Percentiles rank a stretch among this genome's conserved stretches.
Conservation (phyloP, 2,888 invertebrate species). For the Drosophila affinis region DNA sequence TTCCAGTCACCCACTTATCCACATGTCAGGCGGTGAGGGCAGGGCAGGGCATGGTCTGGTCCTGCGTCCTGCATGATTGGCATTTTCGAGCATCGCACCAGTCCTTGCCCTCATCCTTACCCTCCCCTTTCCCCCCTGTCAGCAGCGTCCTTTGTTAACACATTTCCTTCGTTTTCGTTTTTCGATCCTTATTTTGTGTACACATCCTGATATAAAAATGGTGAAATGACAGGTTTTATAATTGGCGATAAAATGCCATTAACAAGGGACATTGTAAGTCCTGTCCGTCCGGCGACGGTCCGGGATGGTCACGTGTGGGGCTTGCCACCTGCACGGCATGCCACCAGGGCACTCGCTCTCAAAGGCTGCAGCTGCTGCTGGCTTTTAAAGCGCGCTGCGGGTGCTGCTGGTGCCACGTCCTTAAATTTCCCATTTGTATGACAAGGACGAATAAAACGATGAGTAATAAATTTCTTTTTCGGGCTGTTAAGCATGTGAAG, state of each 20-base stretch:
- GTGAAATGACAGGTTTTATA: constrained; percentile 72
- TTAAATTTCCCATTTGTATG: constrained; percentile 16
- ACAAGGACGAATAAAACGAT: constrained; percentile 27
- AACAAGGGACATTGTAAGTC: constrained; percentile 50
- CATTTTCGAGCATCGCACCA: constrained; percentile 61
- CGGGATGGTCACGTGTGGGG: constrained; percentile 53
- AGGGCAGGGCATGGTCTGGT: constrained; percentile 27
- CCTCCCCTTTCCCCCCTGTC: constrained; percentile 18
- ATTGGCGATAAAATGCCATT: constrained; percentile 75
- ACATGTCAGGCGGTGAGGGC: constrained; percentile 57
- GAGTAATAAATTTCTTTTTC: constrained; percentile 46
- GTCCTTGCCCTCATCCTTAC: constrained; percentile 4
- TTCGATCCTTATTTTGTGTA: constrained; percentile 29
- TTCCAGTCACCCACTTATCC: constrained; percentile 41
- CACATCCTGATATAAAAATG: constrained; percentile 59
- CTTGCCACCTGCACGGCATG: constrained; percentile 35
- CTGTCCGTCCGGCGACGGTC: background rate
- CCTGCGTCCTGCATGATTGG: constrained; percentile 61
- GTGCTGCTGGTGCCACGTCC: background rate
- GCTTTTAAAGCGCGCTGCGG: constrained; percentile 23
- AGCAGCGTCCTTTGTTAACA: constrained; percentile 48
- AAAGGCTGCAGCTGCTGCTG: constrained; percentile 28
- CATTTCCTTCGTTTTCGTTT: constrained; percentile 35
- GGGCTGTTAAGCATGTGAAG: constrained; percentile 38
- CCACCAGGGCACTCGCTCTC: constrained; percentile 5